Conservation (phyloP, 2,888 invertebrate genomes). For the Embidobia sp. region DNA sequence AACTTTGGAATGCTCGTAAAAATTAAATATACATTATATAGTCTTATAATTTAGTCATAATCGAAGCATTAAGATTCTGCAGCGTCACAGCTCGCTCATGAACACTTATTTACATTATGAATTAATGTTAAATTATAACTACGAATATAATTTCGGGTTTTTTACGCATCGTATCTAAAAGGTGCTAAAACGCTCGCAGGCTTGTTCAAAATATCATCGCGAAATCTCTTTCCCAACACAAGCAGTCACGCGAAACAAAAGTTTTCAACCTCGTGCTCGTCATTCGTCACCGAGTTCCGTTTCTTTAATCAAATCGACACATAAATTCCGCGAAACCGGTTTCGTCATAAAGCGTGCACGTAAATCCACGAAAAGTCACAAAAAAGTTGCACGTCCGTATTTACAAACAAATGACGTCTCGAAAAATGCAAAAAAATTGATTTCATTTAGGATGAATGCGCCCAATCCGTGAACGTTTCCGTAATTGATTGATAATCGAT, state of each 20-base stretch:
- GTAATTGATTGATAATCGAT: too few species aligned
- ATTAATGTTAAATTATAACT: background rate
- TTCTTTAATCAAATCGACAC: slow-evolving; percentile 21
- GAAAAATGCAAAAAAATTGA: background rate
- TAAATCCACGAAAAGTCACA: background rate
- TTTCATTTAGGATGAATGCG: background rate
- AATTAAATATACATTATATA: slow-evolving; percentile 21
- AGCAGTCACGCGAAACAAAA: slow-evolving; percentile 21
- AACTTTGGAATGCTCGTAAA: too few species aligned
- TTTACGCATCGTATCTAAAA: background rate
- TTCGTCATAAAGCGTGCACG: background rate
- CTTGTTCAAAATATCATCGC: slow-evolving; percentile 8
- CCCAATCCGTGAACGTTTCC: too few species aligned
- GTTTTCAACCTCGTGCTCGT: slow-evolving; percentile 12
- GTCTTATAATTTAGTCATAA: background rate
- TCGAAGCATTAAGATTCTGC: background rate
- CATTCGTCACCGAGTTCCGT: slow-evolving; percentile 24
- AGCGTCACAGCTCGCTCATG: background rate
- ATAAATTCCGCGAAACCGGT: slow-evolving; percentile 22
- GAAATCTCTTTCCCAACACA: slow-evolving; percentile 5
- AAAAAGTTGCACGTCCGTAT: background rate
- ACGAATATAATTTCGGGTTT: slow-evolving; percentile 7
- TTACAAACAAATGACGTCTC: slow-evolving; percentile 3
- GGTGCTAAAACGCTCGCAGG: background rate
- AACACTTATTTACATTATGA: slow-evolving; percentile 2